phyloP scores from a whole-genome alignment of 1,140 invertebrate genomes.

The Battus philenor region DNA sequence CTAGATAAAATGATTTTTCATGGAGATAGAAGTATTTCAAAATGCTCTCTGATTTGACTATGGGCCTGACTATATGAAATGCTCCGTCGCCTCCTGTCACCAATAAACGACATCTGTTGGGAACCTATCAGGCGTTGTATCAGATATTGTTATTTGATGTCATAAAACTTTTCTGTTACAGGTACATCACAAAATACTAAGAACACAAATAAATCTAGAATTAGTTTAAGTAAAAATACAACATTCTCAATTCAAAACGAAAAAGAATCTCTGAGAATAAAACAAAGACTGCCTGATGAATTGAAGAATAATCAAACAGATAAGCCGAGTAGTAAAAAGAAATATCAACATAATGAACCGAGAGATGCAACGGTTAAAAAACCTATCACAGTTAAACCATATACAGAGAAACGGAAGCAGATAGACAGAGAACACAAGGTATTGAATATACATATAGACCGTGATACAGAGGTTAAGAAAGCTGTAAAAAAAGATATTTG shows the following conservation, averaged over 20 bases:
- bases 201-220: conserved; percentile 11
- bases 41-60: no score
- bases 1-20: no score
- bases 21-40: no score
- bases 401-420: no score
- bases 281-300: not conserved
- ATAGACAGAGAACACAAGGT: conserved; percentile 10
- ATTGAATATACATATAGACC: conserved; percentile 19
- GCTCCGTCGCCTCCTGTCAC: no score
- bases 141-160: no score
- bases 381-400: no score
- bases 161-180: conserved; percentile 7
- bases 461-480: conserved; percentile 24
- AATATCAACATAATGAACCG: conserved; percentile 23
- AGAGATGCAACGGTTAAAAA: conserved; percentile 30
- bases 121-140: no score
- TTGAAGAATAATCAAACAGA: conserved; percentile 3
- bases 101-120: no score
- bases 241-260: conserved; percentile 13
- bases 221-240: conserved; percentile 21
- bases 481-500: conserved; percentile 25
- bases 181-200: conserved; percentile 12
- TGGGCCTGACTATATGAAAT: no score
- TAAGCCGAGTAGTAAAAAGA: conserved; percentile 5
- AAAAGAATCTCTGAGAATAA: conserved; percentile 3